Evolutionary conservation across 2,888 invertebrate genomes (phyloP), one percentile per base, ranked within the genome.

Genomic region (Hirtodrosophila alboralis): DNA sequence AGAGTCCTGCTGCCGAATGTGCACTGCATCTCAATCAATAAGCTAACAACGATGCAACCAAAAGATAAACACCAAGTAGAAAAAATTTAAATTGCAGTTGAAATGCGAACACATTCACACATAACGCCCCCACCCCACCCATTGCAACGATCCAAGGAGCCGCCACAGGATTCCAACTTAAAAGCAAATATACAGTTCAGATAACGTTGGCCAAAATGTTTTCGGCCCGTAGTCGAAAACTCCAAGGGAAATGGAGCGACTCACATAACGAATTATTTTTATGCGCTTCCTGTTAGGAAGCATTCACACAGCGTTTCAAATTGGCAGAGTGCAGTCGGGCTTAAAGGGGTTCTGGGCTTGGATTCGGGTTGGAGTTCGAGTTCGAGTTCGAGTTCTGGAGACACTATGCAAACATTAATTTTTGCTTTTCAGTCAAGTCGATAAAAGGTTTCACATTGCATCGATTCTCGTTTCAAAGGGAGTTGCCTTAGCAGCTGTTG

Each of bases 211-310:
- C 38, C 26, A 37, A 54, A 28, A 4, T 6, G 23, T 9, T 10
- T 30, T n/a, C n/a, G 30, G 49, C 45, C 26, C 37, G 27, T 28
- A 18, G 38, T 18, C 36, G 26, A 53, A 53, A 3, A 21, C 34
- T 38, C 33, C 36, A 34, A 16, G 72, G 56, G 58, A 72, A 71
- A 56, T 56, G 52, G 65, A 36, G 56, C 60, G 53, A 70, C 54
- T 57, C 73, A 65, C 73, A 74, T 77, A 77, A 58, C 64, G 78
- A 74, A 74, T 77, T 69, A 77, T 74, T 77, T 63, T 74, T 58
- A 73, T 77, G 68, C 18, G 40, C 74, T 44, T 53, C 45, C 34
- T 57, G 40, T 44, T 54, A 18, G 38, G 18, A 31, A 16, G 56
- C 47, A 34, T 33, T 38, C 34, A 28, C 28, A 28, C 28, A 30